phyloP scores from a whole-genome alignment of 1,140 invertebrate species.

The Heliothis virescens region DNA sequence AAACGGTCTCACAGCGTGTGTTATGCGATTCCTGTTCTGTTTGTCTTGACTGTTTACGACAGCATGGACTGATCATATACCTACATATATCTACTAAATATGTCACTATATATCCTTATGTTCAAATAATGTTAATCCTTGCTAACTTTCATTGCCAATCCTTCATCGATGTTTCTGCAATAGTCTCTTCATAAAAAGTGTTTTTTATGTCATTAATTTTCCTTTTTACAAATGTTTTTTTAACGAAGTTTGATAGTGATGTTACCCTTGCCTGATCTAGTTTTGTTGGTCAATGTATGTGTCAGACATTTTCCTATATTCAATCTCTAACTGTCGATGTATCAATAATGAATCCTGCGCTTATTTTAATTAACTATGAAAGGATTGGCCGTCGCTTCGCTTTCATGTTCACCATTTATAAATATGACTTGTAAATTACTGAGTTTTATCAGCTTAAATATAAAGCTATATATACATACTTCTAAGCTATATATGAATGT shows the following conservation, averaged over 20 bases:
- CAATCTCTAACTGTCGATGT: not conserved
- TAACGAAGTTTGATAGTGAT: too few relatives aligned
- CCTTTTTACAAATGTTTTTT: too few relatives aligned
- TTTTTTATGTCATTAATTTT: too few relatives aligned
- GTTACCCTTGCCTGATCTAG: too few relatives aligned
- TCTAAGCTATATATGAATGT: not conserved
- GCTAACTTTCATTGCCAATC: too few relatives aligned
- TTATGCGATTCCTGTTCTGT: slow-evolving; percentile 11
- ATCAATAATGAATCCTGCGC: not conserved
- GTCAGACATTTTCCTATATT: not conserved
- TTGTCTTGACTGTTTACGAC: slow-evolving; percentile 21
- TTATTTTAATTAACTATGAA: not conserved
- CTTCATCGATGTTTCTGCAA: too few relatives aligned
- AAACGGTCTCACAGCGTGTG: slow-evolving; percentile 25
- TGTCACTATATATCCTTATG: too few relatives aligned
- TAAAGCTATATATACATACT: not conserved
- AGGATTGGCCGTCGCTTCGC: not conserved
- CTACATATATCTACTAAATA: too few relatives aligned
- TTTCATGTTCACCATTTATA: not conserved
- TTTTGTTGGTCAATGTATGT: not conserved
- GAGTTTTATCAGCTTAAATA: too few relatives aligned
- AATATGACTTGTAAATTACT: too few relatives aligned
- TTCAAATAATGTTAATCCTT: too few relatives aligned
- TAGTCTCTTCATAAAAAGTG: too few relatives aligned
- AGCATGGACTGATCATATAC: slow-evolving; percentile 21